These are phyloP conservation scores for Scortum barcoo DNA, from an alignment of 2,113 vertebrate genomes.

Conservation along the genomic window DNA sequence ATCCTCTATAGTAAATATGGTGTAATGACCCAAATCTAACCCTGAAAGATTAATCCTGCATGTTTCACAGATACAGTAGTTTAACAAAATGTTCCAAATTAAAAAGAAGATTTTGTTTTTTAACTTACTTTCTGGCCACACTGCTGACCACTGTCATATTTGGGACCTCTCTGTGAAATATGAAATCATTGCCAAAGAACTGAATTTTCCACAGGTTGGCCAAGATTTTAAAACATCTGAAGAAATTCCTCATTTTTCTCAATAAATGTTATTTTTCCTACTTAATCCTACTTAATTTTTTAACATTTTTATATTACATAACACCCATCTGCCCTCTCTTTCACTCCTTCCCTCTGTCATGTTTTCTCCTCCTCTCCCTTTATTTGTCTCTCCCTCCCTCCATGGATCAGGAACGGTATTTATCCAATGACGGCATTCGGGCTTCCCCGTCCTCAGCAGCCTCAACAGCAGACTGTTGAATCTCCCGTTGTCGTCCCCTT, in stretches of 20 bases:
- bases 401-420: conserved; percentile 91
- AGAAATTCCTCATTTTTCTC: neutral
- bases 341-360: neutral
- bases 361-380: neutral
- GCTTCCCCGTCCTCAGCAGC: conserved; percentile 91
- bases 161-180: neutral
- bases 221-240: neutral
- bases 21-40: neutral
- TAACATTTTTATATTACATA: neutral
- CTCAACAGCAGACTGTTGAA: conserved; percentile 90
- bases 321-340: neutral
- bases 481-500: conserved; percentile 92
- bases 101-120: neutral
- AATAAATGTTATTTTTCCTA: neutral
- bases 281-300: neutral
- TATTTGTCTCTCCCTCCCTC: conserved; percentile 3
- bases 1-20: neutral
- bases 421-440: conserved; percentile 96
- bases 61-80: neutral
- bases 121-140: neutral
- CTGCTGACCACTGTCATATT: neutral
- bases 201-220: neutral
- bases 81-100: neutral
- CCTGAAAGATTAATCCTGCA: neutral
- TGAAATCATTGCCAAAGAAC: neutral